A percentile compares a stretch with the other conserved stretches of the same genome.
phyloP scores from a whole-genome alignment of 1,140 invertebrate species.

The Trichonephila clavata region DNA sequence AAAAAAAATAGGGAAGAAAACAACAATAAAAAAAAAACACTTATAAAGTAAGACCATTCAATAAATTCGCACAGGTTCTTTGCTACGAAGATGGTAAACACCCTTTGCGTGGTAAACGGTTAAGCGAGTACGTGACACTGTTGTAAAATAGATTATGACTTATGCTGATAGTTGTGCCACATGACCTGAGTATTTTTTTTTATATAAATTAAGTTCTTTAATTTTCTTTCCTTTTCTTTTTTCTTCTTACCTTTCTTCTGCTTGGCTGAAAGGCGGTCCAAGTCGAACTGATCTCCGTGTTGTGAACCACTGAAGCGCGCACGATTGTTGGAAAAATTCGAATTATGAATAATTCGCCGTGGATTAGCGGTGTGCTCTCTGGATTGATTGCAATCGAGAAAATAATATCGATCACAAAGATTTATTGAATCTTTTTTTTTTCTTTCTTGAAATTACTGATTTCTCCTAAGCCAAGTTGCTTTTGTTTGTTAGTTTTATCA shows the following conservation, averaged over 20 bases:
- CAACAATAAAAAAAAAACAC: not conserved
- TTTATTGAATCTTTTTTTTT: not conserved
- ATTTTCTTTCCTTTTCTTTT: not conserved
- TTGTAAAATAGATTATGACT: constrained; percentile 67
- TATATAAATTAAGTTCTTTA: constrained; percentile 48
- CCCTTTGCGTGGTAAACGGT: constrained; percentile 46
- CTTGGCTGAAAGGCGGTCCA: constrained; percentile 29
- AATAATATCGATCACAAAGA: not conserved
- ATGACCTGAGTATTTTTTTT: constrained; percentile 53
- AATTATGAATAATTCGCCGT: not conserved
- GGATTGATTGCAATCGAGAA: not conserved
- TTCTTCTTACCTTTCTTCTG: constrained; percentile 22
- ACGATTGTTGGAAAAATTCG: not conserved
- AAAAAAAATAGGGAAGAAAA: no score
- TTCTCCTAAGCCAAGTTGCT: not conserved
- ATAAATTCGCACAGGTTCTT: constrained; percentile 19
- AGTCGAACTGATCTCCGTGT: constrained; percentile 6
- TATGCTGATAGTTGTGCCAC: constrained; percentile 59
- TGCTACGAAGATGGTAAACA: not conserved
- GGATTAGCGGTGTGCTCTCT: not conserved
- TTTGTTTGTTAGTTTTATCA: not conserved
- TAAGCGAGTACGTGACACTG: constrained; percentile 60
- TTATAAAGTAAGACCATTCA: constrained; percentile 18
- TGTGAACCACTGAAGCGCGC: constrained; percentile 25
- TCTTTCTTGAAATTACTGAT: not conserved